Base-by-base conservation (phyloP, 2,797 vertebrate genomes). In the Gymnothorax javanicus region DNA sequence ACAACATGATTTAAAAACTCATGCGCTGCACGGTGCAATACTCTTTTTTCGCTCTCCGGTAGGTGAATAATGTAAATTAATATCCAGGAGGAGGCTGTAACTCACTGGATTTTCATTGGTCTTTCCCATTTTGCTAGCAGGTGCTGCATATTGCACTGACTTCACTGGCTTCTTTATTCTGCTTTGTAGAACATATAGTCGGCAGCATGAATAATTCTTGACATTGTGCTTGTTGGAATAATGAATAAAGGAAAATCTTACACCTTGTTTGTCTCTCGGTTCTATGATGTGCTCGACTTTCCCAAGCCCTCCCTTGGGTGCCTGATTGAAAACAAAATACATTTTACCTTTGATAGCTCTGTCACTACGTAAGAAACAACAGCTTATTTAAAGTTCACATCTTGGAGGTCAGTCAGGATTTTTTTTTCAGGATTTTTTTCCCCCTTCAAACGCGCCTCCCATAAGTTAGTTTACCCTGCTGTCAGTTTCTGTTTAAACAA, bases 401-500 rank as follows among this genome's bases (percentile, higher is more conserved):
- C 75, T 20, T 79, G 75, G 52, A 79, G 75, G 75, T 79, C n/a
- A 82, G 54, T 57, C 50, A 58, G 43, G 79, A 57, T 43, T n/a
- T n/a, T n/a, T n/a, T n/a, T n/a, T 3, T 81, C 58, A 73, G n/a
- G 33, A 23, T 83, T 43, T 8, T 43, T 43, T 43, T 43, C 33
- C 33, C 27, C 50, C 43, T 82, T 60, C 58, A 56, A 83, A 27
- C 60, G 5, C 86, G 59, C 64, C 64, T 73, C 59, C 25, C 52
- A 83, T 58, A 87, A 87, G 82, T 82, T 82, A 1, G 81, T 82
- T 82, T 82, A 82, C 52, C 54, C 86, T 67, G 62, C 86, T 43
- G 79, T 71, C 54, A 86, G 60, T 12, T 81, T 67, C 54, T 58
- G 58, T 83, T 86, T 71, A 71, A 64, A 83, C 79, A 54, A 11